These are phyloP conservation scores for Mormyrops boulengeri DNA, from an alignment of 2,797 vertebrate species.

Conservation along the genomic window DNA sequence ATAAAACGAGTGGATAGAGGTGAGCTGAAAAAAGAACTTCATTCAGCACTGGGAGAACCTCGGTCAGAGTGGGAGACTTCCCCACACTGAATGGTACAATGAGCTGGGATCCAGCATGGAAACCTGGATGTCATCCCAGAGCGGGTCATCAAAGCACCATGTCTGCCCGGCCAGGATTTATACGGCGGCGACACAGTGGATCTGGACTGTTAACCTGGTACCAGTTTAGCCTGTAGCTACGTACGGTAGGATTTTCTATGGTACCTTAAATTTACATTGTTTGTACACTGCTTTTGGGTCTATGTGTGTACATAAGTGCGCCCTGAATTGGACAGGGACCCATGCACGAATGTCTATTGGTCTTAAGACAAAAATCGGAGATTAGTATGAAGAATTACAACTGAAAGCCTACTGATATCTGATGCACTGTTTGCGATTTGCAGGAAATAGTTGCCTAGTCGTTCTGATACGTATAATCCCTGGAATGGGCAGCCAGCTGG, in stretches of 20 bases:
- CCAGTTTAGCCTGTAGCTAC: background rate
- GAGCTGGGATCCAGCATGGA: background rate
- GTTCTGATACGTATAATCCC: background rate
- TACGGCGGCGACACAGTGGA: background rate
- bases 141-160: background rate
- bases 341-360: background rate
- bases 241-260: background rate
- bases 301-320: background rate
- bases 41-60: background rate
- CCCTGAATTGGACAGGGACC: background rate
- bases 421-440: background rate
- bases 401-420: background rate
- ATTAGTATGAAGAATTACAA: background rate
- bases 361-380: background rate
- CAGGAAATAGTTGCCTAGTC: background rate
- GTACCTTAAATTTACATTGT: background rate
- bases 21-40: background rate
- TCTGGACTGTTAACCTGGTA: background rate
- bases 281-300: background rate
- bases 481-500: background rate
- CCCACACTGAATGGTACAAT: background rate
- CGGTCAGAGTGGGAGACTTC: background rate
- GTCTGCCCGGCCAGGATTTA: background rate
- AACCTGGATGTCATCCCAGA: background rate
- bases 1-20: background rate